Percentiles rank a stretch among this genome's conserved stretches.
Conservation (phyloP, 2,888 invertebrate genomes). For the Caenorhabditis angaria region DNA sequence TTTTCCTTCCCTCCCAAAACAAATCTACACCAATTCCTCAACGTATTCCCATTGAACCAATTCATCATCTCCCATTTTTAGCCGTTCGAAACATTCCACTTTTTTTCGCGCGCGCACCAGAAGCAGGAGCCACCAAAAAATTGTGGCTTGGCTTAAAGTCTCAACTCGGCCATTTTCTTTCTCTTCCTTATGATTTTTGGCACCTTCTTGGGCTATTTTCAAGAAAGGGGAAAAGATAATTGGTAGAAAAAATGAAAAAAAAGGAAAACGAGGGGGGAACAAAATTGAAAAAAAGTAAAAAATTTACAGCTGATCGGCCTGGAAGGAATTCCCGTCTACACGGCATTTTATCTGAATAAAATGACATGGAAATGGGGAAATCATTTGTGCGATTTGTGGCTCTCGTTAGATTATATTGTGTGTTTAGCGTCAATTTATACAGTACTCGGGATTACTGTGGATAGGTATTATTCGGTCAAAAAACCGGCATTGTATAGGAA, state of each 20-base stretch:
- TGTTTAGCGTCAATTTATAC: conserved; percentile 99
- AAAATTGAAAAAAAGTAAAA: conserved; percentile 6
- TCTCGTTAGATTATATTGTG: conserved; percentile 95
- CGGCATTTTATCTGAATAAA: conserved; percentile 93
- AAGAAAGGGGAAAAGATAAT: not conserved
- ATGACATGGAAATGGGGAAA: conserved; percentile 91
- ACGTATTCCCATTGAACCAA: too few species aligned
- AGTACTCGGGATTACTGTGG: conserved; percentile 95
- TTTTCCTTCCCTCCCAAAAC: too few species aligned
- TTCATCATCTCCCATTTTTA: not conserved
- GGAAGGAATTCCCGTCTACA: conserved; percentile 97
- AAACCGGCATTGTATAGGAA: conserved; percentile 95
- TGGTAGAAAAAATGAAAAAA: not conserved
- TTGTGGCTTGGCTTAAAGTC: not conserved
- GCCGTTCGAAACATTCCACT: not conserved
- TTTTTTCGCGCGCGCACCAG: too few species aligned
- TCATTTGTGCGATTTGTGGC: conserved; percentile 94
- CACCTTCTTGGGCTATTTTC: not conserved
- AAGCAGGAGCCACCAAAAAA: too few species aligned
- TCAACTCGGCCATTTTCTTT: not conserved
- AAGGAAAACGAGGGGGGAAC: not conserved
- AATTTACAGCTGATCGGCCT: conserved; percentile 84
- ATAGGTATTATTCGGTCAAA: conserved; percentile 97
- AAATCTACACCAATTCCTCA: too few species aligned
- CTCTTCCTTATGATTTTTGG: not conserved